Percentiles rank a stretch among this genome's conserved stretches.
These are phyloP conservation scores for Drosophila nasuta DNA, from an alignment of 1,140 invertebrate genomes.

Conservation along the genomic window DNA sequence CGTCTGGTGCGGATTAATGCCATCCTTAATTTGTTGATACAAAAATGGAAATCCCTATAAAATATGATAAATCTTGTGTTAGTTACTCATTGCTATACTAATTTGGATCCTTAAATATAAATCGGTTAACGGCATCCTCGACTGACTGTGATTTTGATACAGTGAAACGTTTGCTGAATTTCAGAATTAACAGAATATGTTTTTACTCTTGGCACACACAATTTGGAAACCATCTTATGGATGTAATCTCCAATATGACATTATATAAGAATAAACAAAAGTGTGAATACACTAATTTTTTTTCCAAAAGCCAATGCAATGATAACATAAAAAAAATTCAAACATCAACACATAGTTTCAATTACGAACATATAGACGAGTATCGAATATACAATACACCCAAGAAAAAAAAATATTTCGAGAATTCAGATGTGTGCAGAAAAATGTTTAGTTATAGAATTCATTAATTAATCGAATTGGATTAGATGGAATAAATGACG, in stretches of 20 bases:
- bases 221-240: too few species aligned
- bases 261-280: too few species aligned
- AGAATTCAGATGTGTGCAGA: slow-evolving; percentile 8
- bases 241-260: too few species aligned
- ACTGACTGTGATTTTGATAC: too few species aligned
- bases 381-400: background rate
- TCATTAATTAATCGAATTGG: slow-evolving; percentile 21
- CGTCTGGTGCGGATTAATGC: slow-evolving; percentile 96
- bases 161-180: too few species aligned
- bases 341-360: background rate
- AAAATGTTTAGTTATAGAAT: slow-evolving; percentile 39
- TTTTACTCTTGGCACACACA: too few species aligned
- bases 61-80: slow-evolving; percentile 26
- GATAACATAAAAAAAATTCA: background rate
- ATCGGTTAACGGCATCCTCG: too few species aligned
- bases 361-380: background rate
- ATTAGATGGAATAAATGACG: slow-evolving; percentile 51
- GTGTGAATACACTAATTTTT: too few species aligned
- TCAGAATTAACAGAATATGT: too few species aligned
- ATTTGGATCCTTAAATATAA: too few species aligned
- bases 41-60: slow-evolving; percentile 94
- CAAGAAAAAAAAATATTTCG: slow-evolving; percentile 3
- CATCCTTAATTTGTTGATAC: slow-evolving; percentile 97
- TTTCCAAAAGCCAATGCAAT: too few species aligned
- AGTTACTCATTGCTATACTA: background rate